phyloP scores from a whole-genome alignment of 1,140 invertebrate genomes.

The Drosophila bocki region DNA sequence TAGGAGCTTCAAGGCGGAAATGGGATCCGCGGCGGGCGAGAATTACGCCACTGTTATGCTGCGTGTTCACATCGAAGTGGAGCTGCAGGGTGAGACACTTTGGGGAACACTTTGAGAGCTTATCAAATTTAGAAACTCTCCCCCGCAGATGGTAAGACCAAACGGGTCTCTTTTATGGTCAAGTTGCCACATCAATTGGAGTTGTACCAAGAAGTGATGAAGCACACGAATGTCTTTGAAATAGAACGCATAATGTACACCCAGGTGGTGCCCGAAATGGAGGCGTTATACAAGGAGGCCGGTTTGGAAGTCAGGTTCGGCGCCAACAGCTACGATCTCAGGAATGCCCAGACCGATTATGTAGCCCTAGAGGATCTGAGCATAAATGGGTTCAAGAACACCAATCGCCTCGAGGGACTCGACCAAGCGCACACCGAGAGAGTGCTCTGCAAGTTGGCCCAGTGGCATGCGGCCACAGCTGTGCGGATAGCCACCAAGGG shows the following conservation, averaged over 20 bases:
- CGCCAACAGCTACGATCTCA: conserved; percentile 54
- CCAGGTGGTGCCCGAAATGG: conserved; percentile 64
- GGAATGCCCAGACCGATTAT: conserved; percentile 35
- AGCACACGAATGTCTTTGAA: conserved; percentile 54
- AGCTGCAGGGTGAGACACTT: conserved; percentile 52
- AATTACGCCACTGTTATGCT: conserved; percentile 68
- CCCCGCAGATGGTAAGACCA: conserved; percentile 55
- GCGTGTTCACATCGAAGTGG: conserved; percentile 54
- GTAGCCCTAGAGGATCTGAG: conserved; percentile 87
- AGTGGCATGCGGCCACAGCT: conserved; percentile 86
- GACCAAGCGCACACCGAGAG: conserved; percentile 85
- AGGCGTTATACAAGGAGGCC: conserved; percentile 75
- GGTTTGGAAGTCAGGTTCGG: conserved; percentile 59
- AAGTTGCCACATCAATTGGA: conserved; percentile 56
- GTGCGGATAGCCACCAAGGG: conserved; percentile 85
- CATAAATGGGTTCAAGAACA: conserved; percentile 82
- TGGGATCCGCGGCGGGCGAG: conserved; percentile 55
- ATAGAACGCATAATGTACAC: conserved; percentile 59
- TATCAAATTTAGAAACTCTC: no score
- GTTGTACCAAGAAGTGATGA: conserved; percentile 29
- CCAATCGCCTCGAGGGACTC: conserved; percentile 86
- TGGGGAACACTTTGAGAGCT: neutral
- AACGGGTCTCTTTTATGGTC: conserved; percentile 58
- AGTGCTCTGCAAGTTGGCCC: conserved; percentile 86
- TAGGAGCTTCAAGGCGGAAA: conserved; percentile 51